These are phyloP conservation scores for Galaxias olidus DNA, from an alignment of 2,797 vertebrate species.

Conservation along the genomic window DNA sequence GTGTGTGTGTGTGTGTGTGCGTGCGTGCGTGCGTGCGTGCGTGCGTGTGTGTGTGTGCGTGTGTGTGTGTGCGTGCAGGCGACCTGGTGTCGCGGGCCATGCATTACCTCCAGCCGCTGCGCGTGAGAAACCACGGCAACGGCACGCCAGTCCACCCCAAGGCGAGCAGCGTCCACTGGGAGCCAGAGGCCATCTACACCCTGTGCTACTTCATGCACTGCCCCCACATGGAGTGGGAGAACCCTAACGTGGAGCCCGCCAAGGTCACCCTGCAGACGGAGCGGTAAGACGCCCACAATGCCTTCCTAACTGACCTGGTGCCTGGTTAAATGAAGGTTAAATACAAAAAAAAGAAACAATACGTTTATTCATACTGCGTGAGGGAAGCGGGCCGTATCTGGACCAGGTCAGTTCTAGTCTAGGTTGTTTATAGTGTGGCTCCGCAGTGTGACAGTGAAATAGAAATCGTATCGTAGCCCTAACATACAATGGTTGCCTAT, in stretches of 20 bases:
- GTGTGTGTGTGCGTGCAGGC: slow-evolving; percentile 68
- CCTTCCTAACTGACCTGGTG: too few species aligned
- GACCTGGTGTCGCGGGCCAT: slow-evolving; percentile 94
- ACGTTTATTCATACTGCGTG: too few species aligned
- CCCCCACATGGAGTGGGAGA: slow-evolving; percentile 97
- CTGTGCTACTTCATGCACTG: slow-evolving; percentile 99
- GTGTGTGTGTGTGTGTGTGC: slow-evolving; percentile 13
- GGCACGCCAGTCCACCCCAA: slow-evolving; percentile 91
- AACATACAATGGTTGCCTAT: too few species aligned
- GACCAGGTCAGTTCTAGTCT: too few species aligned
- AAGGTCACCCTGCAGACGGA: slow-evolving; percentile 92
- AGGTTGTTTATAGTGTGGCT: too few species aligned
- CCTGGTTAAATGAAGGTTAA: too few species aligned
- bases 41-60: background rate
- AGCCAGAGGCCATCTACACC: slow-evolving; percentile 93
- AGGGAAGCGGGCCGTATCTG: too few species aligned
- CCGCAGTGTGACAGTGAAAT: too few species aligned
- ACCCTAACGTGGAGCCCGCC: slow-evolving; percentile 92
- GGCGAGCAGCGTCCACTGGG: slow-evolving; percentile 88
- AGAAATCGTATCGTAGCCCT: too few species aligned
- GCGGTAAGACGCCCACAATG: too few species aligned
- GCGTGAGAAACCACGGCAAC: slow-evolving; percentile 86
- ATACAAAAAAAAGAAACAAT: too few species aligned
- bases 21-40: background rate
- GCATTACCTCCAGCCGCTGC: slow-evolving; percentile 93